Evolutionary conservation across 2,797 vertebrate species (phyloP).

Genomic region (Rhynchotus rufescens): DNA sequence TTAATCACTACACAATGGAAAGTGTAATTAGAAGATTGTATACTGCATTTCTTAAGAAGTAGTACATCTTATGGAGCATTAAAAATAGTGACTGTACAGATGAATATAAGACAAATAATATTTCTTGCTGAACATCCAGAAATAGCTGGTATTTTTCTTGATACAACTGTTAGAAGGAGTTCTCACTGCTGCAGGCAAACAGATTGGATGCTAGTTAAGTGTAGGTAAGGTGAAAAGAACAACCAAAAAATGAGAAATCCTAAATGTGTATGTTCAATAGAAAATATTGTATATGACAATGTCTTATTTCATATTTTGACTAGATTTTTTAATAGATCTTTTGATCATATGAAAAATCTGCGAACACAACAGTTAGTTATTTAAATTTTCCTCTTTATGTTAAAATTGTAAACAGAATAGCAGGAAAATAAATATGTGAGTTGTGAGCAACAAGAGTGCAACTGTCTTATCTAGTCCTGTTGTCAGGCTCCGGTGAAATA

Average conservation of each 20-base stretch:
- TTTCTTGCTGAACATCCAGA: neutral
- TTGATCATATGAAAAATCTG: neutral
- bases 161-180: neutral
- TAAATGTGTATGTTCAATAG: neutral
- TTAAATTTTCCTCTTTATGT: neutral
- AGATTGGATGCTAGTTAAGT: neutral
- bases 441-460: neutral
- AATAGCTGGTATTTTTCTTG: neutral
- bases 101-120: neutral
- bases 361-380: neutral
- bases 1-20: neutral
- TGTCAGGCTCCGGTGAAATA: neutral
- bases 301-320: neutral
- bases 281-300: neutral
- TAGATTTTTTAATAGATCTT: too few relatives aligned
- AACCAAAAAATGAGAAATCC: fast-evolving
- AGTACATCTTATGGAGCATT: fast-evolving
- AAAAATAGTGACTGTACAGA: neutral
- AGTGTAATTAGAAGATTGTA: neutral
- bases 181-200: neutral
- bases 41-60: neutral
- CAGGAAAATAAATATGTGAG: neutral
- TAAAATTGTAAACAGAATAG: neutral
- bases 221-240: neutral
- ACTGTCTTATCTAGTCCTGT: neutral